Percentiles rank a stretch among this genome's conserved stretches.
Evolutionary conservation across 2,888 invertebrate genomes (phyloP).

Genomic region (Ametastegia equiseti): DNA sequence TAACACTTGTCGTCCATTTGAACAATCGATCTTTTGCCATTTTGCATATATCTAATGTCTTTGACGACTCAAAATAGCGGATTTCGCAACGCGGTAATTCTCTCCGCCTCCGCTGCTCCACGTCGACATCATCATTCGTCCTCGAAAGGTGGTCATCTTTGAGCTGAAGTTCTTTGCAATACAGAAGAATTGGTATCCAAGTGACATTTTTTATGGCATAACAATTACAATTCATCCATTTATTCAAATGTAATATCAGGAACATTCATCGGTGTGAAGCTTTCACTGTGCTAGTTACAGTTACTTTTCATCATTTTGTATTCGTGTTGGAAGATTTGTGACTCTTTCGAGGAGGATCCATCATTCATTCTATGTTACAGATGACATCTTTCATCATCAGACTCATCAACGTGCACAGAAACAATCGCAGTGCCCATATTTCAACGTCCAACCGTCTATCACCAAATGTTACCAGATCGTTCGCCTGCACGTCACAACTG

Average conservation of each 20-base stretch:
- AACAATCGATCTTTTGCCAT: not conserved
- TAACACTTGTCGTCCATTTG: constrained; percentile 5
- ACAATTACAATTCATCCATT: too few relatives aligned
- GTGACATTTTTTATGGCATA: not conserved
- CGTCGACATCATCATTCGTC: not conserved
- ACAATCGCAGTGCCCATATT: not conserved
- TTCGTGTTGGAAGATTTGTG: not conserved
- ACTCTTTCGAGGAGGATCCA: not conserved
- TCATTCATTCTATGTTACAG: not conserved
- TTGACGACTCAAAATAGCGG: not conserved
- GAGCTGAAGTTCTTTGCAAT: not conserved
- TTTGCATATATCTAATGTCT: not conserved
- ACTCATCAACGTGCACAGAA: not conserved
- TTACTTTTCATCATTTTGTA: not conserved
- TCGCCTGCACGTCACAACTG: too few relatives aligned
- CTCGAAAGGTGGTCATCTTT: not conserved
- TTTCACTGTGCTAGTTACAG: not conserved
- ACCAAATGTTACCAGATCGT: not conserved
- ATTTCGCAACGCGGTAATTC: not conserved
- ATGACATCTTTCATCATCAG: not conserved
- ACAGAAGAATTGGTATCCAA: not conserved
- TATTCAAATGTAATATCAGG: too few relatives aligned
- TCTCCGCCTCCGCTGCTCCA: not conserved
- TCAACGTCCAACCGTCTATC: not conserved
- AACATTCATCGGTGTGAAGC: not conserved